Conservation (phyloP, 2,797 vertebrate genomes). For the Onychomys leucogaster region DNA sequence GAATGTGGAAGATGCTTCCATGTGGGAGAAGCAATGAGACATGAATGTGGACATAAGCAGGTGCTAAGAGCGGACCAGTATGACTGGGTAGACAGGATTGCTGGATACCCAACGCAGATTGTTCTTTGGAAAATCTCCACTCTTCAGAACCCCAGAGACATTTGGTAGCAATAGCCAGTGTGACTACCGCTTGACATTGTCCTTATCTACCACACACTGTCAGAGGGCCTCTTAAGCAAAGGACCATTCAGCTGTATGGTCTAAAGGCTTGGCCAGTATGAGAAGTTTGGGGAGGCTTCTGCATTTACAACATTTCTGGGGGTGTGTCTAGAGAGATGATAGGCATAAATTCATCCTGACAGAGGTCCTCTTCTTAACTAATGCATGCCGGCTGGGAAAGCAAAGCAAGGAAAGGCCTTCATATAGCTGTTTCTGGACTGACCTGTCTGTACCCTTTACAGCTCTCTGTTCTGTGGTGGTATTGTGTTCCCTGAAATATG, state of each 20-base stretch:
- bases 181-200: not conserved
- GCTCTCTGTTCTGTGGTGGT: too few relatives aligned
- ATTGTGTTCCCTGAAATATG: too few relatives aligned
- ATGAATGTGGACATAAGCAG: not conserved
- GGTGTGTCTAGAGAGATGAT: too few relatives aligned
- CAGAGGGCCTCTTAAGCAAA: not conserved
- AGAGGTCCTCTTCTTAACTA: not conserved
- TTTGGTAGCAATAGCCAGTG: not conserved
- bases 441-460: not conserved
- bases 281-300: not conserved
- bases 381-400: not conserved
- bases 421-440: not conserved
- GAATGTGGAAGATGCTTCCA: not conserved
- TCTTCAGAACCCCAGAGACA: not conserved
- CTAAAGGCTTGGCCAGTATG: not conserved
- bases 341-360: not conserved
- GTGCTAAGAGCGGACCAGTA: not conserved
- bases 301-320: not conserved
- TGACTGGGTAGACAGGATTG: not conserved
- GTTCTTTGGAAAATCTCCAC: not conserved
- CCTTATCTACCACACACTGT: not conserved
- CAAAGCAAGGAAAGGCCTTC: not conserved
- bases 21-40: not conserved
- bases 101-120: not conserved
- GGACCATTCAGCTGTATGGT: not conserved